Conservation (phyloP, 2,113 vertebrate genomes). For the Cyphomyrus plagiostoma region DNA sequence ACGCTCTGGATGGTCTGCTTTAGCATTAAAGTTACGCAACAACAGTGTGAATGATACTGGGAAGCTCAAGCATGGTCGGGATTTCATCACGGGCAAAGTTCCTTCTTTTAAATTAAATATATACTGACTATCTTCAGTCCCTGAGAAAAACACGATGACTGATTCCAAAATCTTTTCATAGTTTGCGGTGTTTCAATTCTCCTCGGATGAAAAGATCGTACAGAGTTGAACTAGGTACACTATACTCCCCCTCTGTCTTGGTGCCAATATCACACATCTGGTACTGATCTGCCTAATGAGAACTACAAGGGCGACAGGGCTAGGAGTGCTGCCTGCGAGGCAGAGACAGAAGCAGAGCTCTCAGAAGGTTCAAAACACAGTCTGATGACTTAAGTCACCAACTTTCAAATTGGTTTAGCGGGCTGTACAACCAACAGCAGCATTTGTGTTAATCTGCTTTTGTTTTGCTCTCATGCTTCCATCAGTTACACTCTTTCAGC, state of each 20-base stretch:
- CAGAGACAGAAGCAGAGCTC: background rate
- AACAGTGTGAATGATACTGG: background rate
- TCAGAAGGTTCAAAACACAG: background rate
- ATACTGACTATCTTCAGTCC: background rate
- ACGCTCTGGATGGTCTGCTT: background rate
- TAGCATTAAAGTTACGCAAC: background rate
- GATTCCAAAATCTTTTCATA: background rate
- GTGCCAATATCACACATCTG: background rate
- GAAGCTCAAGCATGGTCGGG: background rate
- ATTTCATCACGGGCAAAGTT: background rate
- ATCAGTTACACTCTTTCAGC: background rate
- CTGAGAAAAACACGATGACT: background rate
- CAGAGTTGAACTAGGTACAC: background rate
- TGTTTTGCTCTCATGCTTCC: background rate
- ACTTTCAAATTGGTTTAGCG: background rate
- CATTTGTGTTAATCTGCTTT: background rate
- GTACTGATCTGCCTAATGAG: background rate
- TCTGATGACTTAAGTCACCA: background rate
- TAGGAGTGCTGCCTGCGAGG: background rate
- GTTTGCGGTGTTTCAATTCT: background rate
- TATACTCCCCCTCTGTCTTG: background rate
- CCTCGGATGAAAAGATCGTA: background rate
- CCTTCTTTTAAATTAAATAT: background rate
- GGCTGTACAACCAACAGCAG: background rate
- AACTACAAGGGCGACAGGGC: background rate